Evolutionary conservation across 2,888 invertebrate genomes (phyloP), one percentile per base, ranked within the genome.

Genomic region (Hetaerina titia): DNA sequence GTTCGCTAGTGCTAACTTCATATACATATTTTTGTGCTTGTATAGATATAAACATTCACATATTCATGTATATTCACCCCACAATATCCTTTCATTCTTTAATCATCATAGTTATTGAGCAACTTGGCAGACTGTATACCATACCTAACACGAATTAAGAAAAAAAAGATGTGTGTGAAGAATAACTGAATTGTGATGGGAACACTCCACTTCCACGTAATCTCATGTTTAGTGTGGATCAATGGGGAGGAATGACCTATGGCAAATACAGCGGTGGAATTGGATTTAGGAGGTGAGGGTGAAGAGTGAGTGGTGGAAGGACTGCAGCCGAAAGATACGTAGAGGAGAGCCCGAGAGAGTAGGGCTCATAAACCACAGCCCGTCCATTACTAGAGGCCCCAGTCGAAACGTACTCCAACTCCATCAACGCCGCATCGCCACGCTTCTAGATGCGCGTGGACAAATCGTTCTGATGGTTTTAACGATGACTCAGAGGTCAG

Each of bases 311-410:
- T 9, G 15, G 17, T 63, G 45, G 63, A 19, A 63, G 64, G n/a
- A 22, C 19, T 0, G 15, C 45, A 89, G 58, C 0, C 9, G 45
- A 45, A 45, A 45, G 45, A 60, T 31, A 19, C 19, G 64, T 6
- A 19, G 9, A 64, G n/a, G 45, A n/a, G 90, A 60, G 45, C 31
- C 88, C 11, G 63, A 19, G 22, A 74, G 92, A 56, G 56, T n/a
- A 56, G 92, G 22, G 74, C 69, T 92, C 92, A 92, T 57, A 92
- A 92, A 92, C 92, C 92, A 92, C 92, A 92, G 69, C 57, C 92
- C 60, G 60, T 92, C 92, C 92, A 92, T 74, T 92, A 92, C 90
- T 63, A 58, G 58, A 45, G 69, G 92, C 69, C 22, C 92, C 92
- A 45, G 45, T 19, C 57, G 69, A 92, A 92, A 92, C 63, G 45